phyloP scores from a whole-genome alignment of 2,797 vertebrate species.

The Falco peregrinus region DNA sequence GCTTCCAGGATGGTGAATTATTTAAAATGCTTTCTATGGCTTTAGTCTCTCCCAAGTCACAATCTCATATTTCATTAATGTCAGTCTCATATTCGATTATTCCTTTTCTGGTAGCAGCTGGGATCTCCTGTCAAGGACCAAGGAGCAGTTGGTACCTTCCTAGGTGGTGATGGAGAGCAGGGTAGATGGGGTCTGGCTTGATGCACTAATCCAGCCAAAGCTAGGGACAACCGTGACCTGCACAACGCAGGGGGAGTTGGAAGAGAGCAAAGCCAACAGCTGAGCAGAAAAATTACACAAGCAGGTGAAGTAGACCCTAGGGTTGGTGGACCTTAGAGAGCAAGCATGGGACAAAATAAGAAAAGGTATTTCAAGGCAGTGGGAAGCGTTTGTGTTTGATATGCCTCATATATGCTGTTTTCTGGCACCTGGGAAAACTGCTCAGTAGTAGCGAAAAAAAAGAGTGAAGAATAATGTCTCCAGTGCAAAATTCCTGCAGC shows the following conservation, averaged over 20 bases:
- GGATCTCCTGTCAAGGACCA: neutral
- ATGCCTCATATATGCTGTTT: neutral
- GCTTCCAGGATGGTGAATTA: constrained; percentile 31
- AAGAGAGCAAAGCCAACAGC: neutral
- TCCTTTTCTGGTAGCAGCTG: constrained; percentile 9
- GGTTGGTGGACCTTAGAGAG: neutral
- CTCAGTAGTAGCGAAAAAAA: neutral
- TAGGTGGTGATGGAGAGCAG: neutral
- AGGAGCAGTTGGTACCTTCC: neutral
- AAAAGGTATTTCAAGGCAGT: neutral
- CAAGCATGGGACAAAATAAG: neutral
- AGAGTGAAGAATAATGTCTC: neutral
- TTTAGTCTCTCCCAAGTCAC: neutral
- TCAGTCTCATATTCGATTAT: neutral
- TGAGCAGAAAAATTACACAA: neutral
- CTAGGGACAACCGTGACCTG: neutral
- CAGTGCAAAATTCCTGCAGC: neutral
- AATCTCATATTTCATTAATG: neutral
- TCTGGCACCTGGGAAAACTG: neutral
- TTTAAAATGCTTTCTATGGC: constrained; percentile 20
- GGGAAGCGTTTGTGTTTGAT: neutral
- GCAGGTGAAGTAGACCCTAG: neutral
- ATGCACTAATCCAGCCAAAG: neutral
- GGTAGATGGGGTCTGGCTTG: neutral
- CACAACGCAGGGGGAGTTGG: neutral